Base-by-base conservation (phyloP, 2,888 invertebrate genomes). In the Aleiodes alternator region DNA sequence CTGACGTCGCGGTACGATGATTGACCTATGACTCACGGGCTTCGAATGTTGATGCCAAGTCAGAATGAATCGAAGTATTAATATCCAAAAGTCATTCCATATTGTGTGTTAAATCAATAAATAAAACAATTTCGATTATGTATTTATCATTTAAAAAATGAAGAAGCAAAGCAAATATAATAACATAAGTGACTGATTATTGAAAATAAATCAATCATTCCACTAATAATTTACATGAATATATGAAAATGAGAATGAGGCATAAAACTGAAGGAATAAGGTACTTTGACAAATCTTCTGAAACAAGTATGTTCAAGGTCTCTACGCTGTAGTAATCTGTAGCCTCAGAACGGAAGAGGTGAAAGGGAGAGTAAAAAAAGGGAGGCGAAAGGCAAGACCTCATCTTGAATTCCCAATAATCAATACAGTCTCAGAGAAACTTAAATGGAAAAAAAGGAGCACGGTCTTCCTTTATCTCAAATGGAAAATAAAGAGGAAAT, bases 21-120 rank as follows among this genome's bases (percentile, higher is more conserved):
- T 79, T 81, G 81, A 81, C 81, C 80, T 78, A 75, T 81, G 81
- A 81, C 76, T 81, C 80, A 81, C 77, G 72, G 77, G 56, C 75
- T 72, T 76, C 68, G 69, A 76, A 76, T 59, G 72, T 59, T 55
- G 48, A 48, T 48, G 51, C 55, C 48, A 57, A 68, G 55, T 61
- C 74, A 73, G 59, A 75, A 72, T 75, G 61, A 75, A 72, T 75
- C 71, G 72, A 68, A 75, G 70, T 68, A 75, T 72, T 71, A 72
- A 75, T 75, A 75, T 57, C 66, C 56, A 66, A 57, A 43, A 64
- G 64, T 64, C 48, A 23, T 9, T 64, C 23, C 48, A 48, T 8
- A 38, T 51, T 68, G 51, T 68, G 29, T 50, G n/a, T 68, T 51
- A 68, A 51, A 68, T 68, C 51, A 14, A 68, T 51, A 68, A 53